Conservation (phyloP, 2,888 invertebrate genomes). For the Ptycholaimellus sp. region DNA sequence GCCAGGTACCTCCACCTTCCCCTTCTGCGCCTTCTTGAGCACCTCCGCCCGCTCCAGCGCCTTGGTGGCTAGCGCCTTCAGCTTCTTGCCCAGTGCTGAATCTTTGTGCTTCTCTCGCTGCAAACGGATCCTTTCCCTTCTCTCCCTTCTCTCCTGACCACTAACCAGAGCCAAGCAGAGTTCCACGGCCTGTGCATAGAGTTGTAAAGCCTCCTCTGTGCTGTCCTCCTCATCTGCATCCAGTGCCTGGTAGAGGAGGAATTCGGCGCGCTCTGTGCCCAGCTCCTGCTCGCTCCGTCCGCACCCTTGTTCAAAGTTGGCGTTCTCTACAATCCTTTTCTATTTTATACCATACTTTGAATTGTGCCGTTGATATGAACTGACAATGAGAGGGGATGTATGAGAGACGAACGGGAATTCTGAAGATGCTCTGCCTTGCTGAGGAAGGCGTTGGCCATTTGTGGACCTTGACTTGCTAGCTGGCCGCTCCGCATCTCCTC, state of each 20-base stretch:
- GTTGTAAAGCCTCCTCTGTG: slow-evolving; percentile 46
- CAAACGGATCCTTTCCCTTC: too few relatives aligned
- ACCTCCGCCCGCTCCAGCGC: slow-evolving; percentile 56
- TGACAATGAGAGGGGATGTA: neutral
- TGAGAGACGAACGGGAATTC: neutral
- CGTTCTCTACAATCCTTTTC: slow-evolving; percentile 4
- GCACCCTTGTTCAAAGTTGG: slow-evolving; percentile 27
- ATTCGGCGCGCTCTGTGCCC: slow-evolving; percentile 35
- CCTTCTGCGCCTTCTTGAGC: too few relatives aligned
- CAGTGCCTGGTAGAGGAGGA: slow-evolving; percentile 53
- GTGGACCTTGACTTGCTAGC: slow-evolving; percentile 26
- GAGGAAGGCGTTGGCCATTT: slow-evolving; percentile 40
- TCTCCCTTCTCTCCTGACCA: too few relatives aligned
- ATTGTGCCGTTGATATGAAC: neutral
- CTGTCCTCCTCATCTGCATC: slow-evolving; percentile 57
- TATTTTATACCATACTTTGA: neutral
- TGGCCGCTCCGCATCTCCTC: slow-evolving; percentile 10
- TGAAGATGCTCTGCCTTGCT: slow-evolving; percentile 40
- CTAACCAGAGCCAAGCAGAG: slow-evolving; percentile 50
- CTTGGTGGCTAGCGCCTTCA: slow-evolving; percentile 43
- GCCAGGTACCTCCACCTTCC: too few relatives aligned
- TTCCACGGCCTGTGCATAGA: slow-evolving; percentile 64
- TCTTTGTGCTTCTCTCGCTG: slow-evolving; percentile 4
- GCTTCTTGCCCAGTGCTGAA: slow-evolving; percentile 40
- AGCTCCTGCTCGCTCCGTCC: slow-evolving; percentile 33